A percentile compares a stretch with the other conserved stretches of the same genome.
phyloP scores from a whole-genome alignment of 2,797 vertebrate genomes.

The Melopsittacus undulatus region DNA sequence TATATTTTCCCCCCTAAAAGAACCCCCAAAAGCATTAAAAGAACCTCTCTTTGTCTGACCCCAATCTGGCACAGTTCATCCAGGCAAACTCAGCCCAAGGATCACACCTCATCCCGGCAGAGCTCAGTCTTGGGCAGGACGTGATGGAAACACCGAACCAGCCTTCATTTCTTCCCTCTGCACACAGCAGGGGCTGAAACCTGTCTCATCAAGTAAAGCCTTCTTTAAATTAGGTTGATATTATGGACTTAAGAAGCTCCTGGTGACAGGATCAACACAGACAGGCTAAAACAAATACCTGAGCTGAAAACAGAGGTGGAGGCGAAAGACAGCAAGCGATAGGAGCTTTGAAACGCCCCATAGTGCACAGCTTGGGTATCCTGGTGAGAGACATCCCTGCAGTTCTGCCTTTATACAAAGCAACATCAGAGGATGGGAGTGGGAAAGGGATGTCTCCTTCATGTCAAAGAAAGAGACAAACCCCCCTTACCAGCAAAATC shows the following conservation, averaged over 20 bases:
- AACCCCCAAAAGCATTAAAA: neutral
- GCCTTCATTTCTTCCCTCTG: neutral
- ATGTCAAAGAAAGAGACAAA: neutral
- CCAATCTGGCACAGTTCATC: neutral
- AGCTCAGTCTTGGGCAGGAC: neutral
- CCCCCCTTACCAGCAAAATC: neutral
- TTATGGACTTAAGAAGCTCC: slow-evolving; percentile 27
- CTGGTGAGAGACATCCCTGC: neutral
- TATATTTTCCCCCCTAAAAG: neutral
- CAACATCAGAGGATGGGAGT: neutral
- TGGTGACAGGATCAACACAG: slow-evolving; percentile 21
- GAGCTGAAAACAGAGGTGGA: slow-evolving; percentile 1
- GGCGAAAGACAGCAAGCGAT: neutral
- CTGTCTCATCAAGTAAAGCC: slow-evolving; percentile 21
- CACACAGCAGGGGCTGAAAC: neutral
- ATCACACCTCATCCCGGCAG: accelerated
- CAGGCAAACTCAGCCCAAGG: neutral
- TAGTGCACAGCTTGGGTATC: neutral
- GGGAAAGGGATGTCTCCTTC: neutral
- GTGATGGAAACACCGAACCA: neutral
- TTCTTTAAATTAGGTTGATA: slow-evolving; percentile 38
- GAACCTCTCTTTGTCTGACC: neutral
- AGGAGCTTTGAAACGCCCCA: neutral
- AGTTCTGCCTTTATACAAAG: neutral
- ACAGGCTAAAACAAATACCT: slow-evolving; percentile 36